Conservation (phyloP, 2,797 vertebrate species). For the Phrynocephalus guinanensis region DNA sequence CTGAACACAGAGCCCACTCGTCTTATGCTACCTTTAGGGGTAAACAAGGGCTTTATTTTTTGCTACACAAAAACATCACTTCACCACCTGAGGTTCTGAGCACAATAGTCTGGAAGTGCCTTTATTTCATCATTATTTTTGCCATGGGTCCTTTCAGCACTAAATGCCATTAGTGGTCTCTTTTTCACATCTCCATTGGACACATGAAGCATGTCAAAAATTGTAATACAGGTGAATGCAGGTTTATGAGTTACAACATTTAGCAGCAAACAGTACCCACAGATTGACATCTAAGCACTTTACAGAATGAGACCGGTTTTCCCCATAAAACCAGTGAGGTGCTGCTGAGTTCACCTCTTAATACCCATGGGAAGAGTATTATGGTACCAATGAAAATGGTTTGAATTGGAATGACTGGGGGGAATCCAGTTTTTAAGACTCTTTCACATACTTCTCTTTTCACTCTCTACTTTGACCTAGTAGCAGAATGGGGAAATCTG, state of each 20-base stretch:
- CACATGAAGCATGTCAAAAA: neutral
- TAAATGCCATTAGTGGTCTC: neutral
- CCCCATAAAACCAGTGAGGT: neutral
- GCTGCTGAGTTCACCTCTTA: neutral
- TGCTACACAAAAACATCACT: too few species aligned
- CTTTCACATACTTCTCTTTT: neutral
- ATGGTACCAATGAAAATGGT: neutral
- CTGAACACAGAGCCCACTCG: too few species aligned
- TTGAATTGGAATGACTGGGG: neutral
- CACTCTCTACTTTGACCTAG: neutral
- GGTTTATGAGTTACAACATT: neutral
- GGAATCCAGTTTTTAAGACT: neutral
- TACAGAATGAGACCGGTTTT: neutral
- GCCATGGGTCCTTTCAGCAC: neutral
- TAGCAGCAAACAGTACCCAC: neutral
- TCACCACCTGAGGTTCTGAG: too few species aligned
- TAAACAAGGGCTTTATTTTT: too few species aligned
- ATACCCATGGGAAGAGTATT: neutral
- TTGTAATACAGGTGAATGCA: neutral
- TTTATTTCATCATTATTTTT: too few species aligned
- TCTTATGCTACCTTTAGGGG: too few species aligned
- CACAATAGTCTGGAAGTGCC: too few species aligned
- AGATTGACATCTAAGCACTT: neutral
- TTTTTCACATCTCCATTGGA: neutral
- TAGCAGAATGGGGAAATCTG: too few species aligned